Base-by-base conservation (phyloP, 2,113 vertebrate species). In the Caranx ignobilis region DNA sequence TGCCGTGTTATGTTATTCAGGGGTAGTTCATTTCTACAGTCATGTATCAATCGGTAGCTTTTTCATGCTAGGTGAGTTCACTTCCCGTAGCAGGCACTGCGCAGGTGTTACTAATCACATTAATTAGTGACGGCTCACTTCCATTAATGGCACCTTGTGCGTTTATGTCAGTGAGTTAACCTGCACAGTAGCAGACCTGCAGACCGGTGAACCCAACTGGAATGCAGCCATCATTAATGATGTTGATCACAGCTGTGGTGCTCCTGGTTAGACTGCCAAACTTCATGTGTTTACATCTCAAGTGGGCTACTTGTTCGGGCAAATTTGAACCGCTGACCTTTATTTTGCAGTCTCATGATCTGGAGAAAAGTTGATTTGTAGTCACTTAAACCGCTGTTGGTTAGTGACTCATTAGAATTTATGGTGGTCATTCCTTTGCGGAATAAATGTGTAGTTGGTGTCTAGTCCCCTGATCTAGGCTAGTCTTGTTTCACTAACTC, bases 71-170 rank as follows among this genome's bases (percentile, higher is more conserved):
- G 13, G 39, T 16, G 39, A 32, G 31, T 39, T 26, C 9, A 16
- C 55, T 18, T 62, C 31, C 32, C 31, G 31, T 2, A 37, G 34
- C n/a, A 41, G 64, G 6, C 45, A 0, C 31, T 26, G 32, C 67
- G 12, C 68, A 47, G 66, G 39, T 85, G 56, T 39, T 31, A 32
- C 12, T n/a, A 54, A 78, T 78, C 69, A 50, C 41, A 6, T 1
- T 50, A 32, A 75, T 79, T 37, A 77, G 48, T 11, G 10, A 32
- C 11, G 31, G 56, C 37, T 68, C 5, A 43, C n/a, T 65, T 32
- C n/a, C 6, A 4, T 80, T 56, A 1, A 56, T 41, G 54, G 31
- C 39, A 26, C 26, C 35, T 10, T 57, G 8, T 63, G 3, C 16
- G 32, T 45, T n/a, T 26, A 6, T 45, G 31, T 10, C 41, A 21